These are phyloP conservation scores for Lepidotrigona ventralis DNA, from an alignment of 1,140 invertebrate genomes.

Conservation along the genomic window DNA sequence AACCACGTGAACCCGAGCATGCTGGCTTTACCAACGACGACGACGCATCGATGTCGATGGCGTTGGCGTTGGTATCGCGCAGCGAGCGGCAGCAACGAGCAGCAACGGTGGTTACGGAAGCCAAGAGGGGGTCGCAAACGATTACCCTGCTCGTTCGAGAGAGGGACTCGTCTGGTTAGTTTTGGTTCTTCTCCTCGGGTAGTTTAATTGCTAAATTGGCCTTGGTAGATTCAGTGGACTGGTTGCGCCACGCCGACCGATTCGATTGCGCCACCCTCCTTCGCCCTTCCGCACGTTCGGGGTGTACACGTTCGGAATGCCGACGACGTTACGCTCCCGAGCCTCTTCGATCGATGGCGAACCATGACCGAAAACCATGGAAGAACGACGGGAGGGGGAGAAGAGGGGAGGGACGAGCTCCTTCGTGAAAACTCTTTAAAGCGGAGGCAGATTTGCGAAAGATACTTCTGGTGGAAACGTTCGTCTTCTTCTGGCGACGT, in stretches of 20 bases:
- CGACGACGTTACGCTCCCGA: not conserved
- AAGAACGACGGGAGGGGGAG: not conserved
- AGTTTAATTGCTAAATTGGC: constrained; percentile 74
- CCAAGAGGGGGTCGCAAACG: constrained; percentile 12
- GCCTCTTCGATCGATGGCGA: not conserved
- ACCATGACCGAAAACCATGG: not conserved
- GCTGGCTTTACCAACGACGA: constrained; percentile 42
- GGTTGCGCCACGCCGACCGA: constrained; percentile 8
- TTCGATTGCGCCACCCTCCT: not conserved
- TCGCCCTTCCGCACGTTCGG: too few relatives aligned
- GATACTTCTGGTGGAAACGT: constrained; percentile 21
- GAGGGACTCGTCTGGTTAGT: constrained; percentile 58
- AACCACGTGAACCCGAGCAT: constrained; percentile 56
- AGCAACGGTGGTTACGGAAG: constrained; percentile 3
- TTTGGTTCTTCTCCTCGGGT: constrained; percentile 66
- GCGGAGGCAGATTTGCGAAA: constrained; percentile 8
- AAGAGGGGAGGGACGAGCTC: not conserved
- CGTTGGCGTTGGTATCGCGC: not conserved
- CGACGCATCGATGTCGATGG: not conserved
- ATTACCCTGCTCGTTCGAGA: constrained; percentile 35
- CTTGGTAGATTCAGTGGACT: constrained; percentile 53
- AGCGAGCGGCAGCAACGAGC: not conserved
- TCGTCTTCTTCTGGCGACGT: constrained; percentile 30
- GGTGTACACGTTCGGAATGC: not conserved
- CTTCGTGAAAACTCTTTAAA: not conserved